A percentile compares a stretch with the other conserved stretches of the same genome.
These are phyloP conservation scores for Barbus barbus DNA, from an alignment of 2,113 vertebrate species.

Conservation along the genomic window DNA sequence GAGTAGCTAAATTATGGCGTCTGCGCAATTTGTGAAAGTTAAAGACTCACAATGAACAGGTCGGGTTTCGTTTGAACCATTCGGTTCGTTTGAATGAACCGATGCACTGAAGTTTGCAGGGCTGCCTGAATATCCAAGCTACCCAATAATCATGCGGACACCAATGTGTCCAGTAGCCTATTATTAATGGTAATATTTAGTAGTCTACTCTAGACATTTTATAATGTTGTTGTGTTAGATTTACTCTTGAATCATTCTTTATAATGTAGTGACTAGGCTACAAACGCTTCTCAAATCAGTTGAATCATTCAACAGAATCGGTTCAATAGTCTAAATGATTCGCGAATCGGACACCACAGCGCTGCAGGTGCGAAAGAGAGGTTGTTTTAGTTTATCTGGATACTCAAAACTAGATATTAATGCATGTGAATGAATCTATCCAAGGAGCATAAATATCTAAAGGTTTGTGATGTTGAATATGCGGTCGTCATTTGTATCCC, in stretches of 20 bases:
- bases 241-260: not conserved
- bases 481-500: not conserved
- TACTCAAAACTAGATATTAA: not conserved
- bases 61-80: not conserved
- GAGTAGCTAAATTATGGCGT: not conserved
- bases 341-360: not conserved
- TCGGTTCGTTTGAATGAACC: not conserved
- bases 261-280: not conserved
- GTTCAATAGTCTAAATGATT: not conserved
- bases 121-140: too few species aligned
- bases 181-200: not conserved
- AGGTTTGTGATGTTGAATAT: not conserved
- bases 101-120: not conserved
- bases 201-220: not conserved
- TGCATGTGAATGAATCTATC: not conserved
- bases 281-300: not conserved
- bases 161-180: not conserved
- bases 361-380: conserved; percentile 15
- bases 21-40: not conserved
- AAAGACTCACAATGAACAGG: not conserved
- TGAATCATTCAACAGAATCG: conserved; percentile 17
- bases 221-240: not conserved
- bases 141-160: not conserved
- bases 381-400: not conserved
- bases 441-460: not conserved